Conservation (phyloP, 2,888 invertebrate species). For the Halocaridina rubra region DNA sequence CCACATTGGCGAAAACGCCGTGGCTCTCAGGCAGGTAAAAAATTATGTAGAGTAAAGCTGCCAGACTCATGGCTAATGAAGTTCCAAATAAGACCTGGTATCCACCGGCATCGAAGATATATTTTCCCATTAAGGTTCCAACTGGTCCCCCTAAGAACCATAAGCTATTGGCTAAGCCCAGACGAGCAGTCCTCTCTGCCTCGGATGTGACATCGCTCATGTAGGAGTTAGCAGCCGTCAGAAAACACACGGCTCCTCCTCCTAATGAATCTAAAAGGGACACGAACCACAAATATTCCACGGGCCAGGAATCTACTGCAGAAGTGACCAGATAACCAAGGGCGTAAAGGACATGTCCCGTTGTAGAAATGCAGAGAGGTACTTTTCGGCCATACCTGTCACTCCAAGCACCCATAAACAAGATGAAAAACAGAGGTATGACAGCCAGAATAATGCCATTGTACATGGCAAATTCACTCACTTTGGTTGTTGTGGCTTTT, state of each 20-base stretch:
- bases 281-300: slow-evolving; percentile 55
- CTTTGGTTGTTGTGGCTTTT: slow-evolving; percentile 43
- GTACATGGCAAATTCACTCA: slow-evolving; percentile 60
- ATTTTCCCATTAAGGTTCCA: slow-evolving; percentile 56
- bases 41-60: slow-evolving; percentile 43
- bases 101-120: slow-evolving; percentile 52
- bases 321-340: slow-evolving; percentile 63
- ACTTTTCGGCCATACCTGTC: slow-evolving; percentile 66
- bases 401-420: slow-evolving; percentile 66
- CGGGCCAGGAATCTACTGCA: slow-evolving; percentile 42
- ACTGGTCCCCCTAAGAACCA: slow-evolving; percentile 62
- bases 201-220: slow-evolving; percentile 63
- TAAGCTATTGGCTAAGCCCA: slow-evolving; percentile 61
- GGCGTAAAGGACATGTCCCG: slow-evolving; percentile 65
- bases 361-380: slow-evolving; percentile 64
- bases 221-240: slow-evolving; percentile 62
- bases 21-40: slow-evolving; percentile 60
- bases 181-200: slow-evolving; percentile 55
- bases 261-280: slow-evolving; percentile 59
- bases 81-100: slow-evolving; percentile 58
- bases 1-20: slow-evolving; percentile 57
- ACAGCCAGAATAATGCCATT: slow-evolving; percentile 61
- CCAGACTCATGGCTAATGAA: slow-evolving; percentile 49
- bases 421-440: slow-evolving; percentile 65
- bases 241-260: slow-evolving; percentile 58